Base-by-base conservation (phyloP, 92 coral and sea anemone genomes). In the Umimayanthus chanpuru region DNA sequence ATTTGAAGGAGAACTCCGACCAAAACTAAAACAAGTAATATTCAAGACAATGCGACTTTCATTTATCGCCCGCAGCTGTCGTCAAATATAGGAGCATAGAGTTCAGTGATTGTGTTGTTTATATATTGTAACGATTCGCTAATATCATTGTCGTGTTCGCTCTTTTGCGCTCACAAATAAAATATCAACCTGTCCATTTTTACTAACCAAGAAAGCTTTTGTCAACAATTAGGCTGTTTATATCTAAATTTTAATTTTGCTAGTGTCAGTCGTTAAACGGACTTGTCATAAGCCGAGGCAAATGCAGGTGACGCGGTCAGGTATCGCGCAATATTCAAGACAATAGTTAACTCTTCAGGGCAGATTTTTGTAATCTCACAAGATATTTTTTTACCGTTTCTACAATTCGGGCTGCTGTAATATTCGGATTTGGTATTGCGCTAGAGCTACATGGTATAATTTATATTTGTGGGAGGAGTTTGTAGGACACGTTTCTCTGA, bases 271-370 rank as follows among this genome's bases (percentile, higher is more conserved):
- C 44, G 7, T 2, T 53, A 53, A 56, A 56, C 4, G 67, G 9
- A 32, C 8, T 38, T 39, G 79, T 38, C n/a, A 28, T 41, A 74
- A 74, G n/a, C 29, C 29, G 4, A 36, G 50, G 50, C 79, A 64
- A 30, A n/a, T 61, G 21, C 38, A 10, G 7, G 32, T 38, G 28
- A 81, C 81, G 28, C 12, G 23, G 47, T 40, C 44, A 14, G 53
- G 25, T 81, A 38, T 20, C 15, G 30, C 39, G 32, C 32, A 26
- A 29, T 5, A 39, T 32, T 74, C 44, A 36, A 41, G 50, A 74
- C 79, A 74, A 74, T 74, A 38, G 47, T 20, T 16, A 38, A 36
- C n/a, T 39, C 79, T 74, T 75, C 47, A 75, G 79, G 79, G 79
- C 44, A 39, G 25, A 39, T 36, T 75, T 36, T 16, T 75, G 26